A percentile compares a stretch with the other conserved stretches of the same genome.
Evolutionary conservation across 2,113 vertebrate species (phyloP).

Genomic region (Pygoscelis antarcticus): DNA sequence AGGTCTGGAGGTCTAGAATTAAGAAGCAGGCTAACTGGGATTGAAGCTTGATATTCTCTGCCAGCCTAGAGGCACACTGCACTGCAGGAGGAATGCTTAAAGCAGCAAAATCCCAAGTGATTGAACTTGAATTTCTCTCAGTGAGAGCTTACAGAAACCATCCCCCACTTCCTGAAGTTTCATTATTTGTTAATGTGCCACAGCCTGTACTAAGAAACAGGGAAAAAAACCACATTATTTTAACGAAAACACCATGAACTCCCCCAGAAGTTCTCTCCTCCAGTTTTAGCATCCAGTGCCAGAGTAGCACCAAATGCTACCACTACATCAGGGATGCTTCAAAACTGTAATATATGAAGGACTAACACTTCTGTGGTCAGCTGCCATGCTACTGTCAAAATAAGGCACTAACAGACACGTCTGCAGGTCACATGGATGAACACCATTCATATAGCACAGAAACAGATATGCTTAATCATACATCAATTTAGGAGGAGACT

Average conservation of each 20-base stretch:
- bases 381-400: neutral
- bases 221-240: neutral
- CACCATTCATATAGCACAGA: neutral
- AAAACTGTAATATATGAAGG: neutral
- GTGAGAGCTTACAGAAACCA: neutral
- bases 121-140: neutral
- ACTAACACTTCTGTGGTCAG: neutral
- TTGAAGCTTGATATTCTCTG: neutral
- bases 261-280: neutral
- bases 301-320: neutral
- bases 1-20: neutral
- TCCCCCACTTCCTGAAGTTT: neutral
- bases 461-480: neutral
- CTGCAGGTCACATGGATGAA: neutral
- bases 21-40: neutral
- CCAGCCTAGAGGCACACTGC: neutral
- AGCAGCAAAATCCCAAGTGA: neutral
- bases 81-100: neutral
- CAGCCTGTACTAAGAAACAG: neutral
- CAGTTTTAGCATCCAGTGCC: neutral
- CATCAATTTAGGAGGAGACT: neutral
- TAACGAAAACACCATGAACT: neutral
- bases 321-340: neutral
- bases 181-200: neutral
- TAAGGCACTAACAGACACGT: neutral